Evolutionary conservation across 2,888 invertebrate species (phyloP).

Genomic region (Platycheirus albimanus): DNA sequence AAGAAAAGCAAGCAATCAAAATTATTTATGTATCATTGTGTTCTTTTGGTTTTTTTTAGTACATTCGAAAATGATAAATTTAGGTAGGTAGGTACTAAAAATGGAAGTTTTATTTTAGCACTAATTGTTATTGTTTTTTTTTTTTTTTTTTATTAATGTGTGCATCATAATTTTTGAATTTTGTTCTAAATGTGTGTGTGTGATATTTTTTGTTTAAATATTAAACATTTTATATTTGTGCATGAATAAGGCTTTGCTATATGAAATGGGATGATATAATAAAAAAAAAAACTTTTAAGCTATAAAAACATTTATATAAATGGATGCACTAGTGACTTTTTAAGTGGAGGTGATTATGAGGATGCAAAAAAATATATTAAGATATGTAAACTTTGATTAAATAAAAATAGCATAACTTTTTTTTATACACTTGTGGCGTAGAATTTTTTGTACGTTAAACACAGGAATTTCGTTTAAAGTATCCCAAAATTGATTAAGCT

Average conservation of each 20-base stretch:
- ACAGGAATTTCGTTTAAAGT: too few relatives aligned
- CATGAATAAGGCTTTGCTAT: not conserved
- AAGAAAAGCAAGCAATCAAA: conserved; percentile 39
- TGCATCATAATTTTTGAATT: conserved; percentile 27
- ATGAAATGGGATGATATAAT: conserved; percentile 27
- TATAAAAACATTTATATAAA: not conserved
- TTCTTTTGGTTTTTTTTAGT: conserved; percentile 32
- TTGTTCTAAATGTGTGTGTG: conserved; percentile 7
- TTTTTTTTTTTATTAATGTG: not conserved
- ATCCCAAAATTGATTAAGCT: too few relatives aligned
- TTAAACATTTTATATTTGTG: not conserved
- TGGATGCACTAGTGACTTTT: not conserved
- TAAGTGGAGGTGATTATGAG: not conserved
- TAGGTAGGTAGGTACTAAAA: conserved; percentile 41
- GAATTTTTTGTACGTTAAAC: too few relatives aligned
- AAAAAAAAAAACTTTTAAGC: not conserved
- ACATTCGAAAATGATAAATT: conserved; percentile 6
- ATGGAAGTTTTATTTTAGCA: too few relatives aligned
- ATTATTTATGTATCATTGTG: not conserved
- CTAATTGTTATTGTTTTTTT: not conserved
- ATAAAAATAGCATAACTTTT: too few relatives aligned
- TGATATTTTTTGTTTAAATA: not conserved
- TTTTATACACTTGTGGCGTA: too few relatives aligned
- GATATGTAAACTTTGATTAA: too few relatives aligned
- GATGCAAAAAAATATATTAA: too few relatives aligned